Evolutionary conservation across 1,140 invertebrate genomes (phyloP).

Genomic region (Cylas formicarius): DNA sequence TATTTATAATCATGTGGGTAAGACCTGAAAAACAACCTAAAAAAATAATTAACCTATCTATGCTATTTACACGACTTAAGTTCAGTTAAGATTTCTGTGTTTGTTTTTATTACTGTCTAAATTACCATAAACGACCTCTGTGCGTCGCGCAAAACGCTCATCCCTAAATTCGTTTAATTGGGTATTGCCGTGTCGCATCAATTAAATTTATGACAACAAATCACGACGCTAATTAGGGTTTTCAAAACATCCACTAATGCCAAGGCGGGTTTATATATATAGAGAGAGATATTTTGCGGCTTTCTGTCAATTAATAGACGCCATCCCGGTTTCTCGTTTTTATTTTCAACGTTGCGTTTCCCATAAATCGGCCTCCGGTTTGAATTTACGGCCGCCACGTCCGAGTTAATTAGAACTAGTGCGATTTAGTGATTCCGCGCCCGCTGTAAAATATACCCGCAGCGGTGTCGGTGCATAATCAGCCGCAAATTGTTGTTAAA

Average conservation of each 20-base stretch:
- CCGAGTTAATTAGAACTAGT: constrained; percentile 31
- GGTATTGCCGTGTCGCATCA: constrained; percentile 14
- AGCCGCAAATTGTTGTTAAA: constrained; percentile 13
- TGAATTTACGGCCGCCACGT: constrained; percentile 29
- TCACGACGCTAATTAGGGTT: constrained; percentile 17
- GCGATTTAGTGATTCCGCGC: constrained; percentile 27
- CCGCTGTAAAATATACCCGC: constrained; percentile 24
- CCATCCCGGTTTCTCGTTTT: constrained; percentile 28
- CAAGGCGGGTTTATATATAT: constrained; percentile 17
- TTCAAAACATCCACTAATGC: constrained; percentile 19
- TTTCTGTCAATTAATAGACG: constrained; percentile 30
- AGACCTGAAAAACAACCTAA: too few relatives aligned
- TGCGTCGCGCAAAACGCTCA: too few relatives aligned
- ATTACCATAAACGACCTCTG: too few relatives aligned
- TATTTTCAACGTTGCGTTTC: constrained; percentile 23
- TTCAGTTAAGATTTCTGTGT: too few relatives aligned
- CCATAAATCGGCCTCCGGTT: constrained; percentile 29
- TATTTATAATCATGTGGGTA: too few relatives aligned
- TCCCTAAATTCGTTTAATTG: constrained; percentile 14
- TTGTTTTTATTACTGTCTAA: too few relatives aligned
- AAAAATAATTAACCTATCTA: too few relatives aligned
- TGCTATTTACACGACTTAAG: too few relatives aligned
- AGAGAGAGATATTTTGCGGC: constrained; percentile 13
- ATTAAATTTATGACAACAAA: constrained; percentile 21
- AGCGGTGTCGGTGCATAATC: constrained; percentile 10